These are phyloP conservation scores for Polia nebulosa DNA, from an alignment of 2,888 invertebrate genomes.

Conservation along the genomic window DNA sequence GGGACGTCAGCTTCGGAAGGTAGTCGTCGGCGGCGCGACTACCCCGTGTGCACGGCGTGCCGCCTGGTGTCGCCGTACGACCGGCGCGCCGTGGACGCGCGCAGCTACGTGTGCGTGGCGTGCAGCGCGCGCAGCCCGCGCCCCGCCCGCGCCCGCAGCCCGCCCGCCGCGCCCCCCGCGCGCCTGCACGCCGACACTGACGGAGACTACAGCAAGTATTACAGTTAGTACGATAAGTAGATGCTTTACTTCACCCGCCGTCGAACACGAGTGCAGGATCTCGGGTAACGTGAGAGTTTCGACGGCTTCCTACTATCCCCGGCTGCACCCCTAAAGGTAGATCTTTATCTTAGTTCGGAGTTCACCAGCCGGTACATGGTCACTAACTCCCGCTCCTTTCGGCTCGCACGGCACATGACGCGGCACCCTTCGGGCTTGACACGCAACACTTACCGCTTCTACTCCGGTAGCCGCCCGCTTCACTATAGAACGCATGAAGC, in stretches of 20 bases:
- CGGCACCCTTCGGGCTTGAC: conserved; percentile 53
- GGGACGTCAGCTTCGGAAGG: conserved; percentile 76
- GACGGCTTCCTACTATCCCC: conserved; percentile 61
- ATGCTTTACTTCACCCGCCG: conserved; percentile 80
- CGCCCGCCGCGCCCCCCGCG: conserved; percentile 60
- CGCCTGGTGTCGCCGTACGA: conserved; percentile 75
- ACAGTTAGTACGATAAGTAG: conserved; percentile 89
- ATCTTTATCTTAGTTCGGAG: conserved; percentile 48
- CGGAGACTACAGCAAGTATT: conserved; percentile 91
- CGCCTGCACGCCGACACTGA: conserved; percentile 80
- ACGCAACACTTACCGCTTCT: conserved; percentile 61
- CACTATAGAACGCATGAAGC: conserved; percentile 62
- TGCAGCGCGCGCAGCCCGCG: conserved; percentile 66
- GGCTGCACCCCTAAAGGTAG: conserved; percentile 62
- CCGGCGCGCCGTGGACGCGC: conserved; percentile 67
- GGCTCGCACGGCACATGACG: conserved; percentile 57
- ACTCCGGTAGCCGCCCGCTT: conserved; percentile 59
- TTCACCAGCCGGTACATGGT: conserved; percentile 59
- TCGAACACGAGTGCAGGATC: conserved; percentile 61
- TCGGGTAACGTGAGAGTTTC: conserved; percentile 58
- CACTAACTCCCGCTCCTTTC: conserved; percentile 48
- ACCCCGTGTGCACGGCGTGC: conserved; percentile 76
- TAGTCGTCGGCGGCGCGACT: conserved; percentile 72
- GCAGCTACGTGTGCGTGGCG: conserved; percentile 73
- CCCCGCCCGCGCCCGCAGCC: conserved; percentile 59